Evolutionary conservation across 2,888 invertebrate genomes (phyloP), one percentile per base, ranked within the genome.

Genomic region (Polyommatus iphigenia): DNA sequence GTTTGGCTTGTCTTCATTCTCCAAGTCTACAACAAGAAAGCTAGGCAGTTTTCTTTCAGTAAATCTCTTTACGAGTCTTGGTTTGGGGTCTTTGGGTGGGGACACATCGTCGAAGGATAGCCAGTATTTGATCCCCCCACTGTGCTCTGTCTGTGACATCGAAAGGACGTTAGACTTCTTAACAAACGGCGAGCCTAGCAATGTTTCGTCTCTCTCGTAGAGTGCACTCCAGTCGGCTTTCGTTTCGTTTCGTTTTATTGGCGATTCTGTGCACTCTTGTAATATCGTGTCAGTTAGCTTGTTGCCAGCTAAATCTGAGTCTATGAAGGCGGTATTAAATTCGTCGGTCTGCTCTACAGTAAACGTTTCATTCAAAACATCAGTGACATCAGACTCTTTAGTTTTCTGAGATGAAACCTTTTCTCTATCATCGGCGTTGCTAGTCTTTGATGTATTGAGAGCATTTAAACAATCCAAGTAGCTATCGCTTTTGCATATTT

Each of bases 101-200:
- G 87, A 83, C 2, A 77, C 84, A 18, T 92, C 91, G 71, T 94
- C 92, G 78, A 94, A 94, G 0, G 93, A 94, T 0, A 94, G 57
- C 94, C 94, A 94, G 72, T 92, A 94, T 81, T 93, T 94, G 0
- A 93, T 84, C 0, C 94, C 94, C 0, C 94, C 93, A 0, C 84
- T 86, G 62, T 91, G 88, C 73, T 86, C 88, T 0, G 87, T 92
- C 67, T 91, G 93, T 0, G 92, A 91, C 91, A 94, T 94, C 0
- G 93, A 85, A 46, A 93, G 85, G 0, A 94, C 87, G 0, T 90
- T 84, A 0, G 88, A 84, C 77, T 84, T 86, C 80, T 87, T 92
- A 0, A 88, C 81, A 73, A 93, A 91, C 0, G 94, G 92, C 0
- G 93, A 93, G 0, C 87, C 29, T 4, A 67, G 87, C 2, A 89